phyloP scores from a whole-genome alignment of 1,140 invertebrate species.

The Arion vulgaris region DNA sequence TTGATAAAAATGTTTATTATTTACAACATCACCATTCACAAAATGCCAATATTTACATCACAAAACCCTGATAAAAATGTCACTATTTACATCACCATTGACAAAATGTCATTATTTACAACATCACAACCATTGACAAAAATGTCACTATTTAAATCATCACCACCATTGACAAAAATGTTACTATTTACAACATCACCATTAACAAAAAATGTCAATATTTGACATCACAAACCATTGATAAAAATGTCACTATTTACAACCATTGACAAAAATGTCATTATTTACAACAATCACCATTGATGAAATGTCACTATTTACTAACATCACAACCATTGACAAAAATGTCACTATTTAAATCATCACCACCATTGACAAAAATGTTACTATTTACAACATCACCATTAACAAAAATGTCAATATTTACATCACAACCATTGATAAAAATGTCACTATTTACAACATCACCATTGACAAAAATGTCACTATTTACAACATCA shows the following conservation, averaged over 20 bases:
- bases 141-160: background rate
- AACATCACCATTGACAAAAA: background rate
- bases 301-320: background rate
- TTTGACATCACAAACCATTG: too few relatives aligned
- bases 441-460: background rate
- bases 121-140: too few relatives aligned
- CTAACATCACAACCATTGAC: too few relatives aligned
- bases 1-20: background rate
- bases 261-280: background rate
- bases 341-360: too few relatives aligned
- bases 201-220: too few relatives aligned
- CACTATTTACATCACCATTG: too few relatives aligned
- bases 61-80: too few relatives aligned
- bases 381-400: background rate
- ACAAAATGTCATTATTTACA: too few relatives aligned
- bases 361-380: too few relatives aligned
- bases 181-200: background rate
- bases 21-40: background rate
- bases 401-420: too few relatives aligned
- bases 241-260: too few relatives aligned
- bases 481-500: background rate
- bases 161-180: too few relatives aligned
- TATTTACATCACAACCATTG: background rate
- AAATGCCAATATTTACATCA: background rate
- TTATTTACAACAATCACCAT: background rate